Base-by-base conservation (phyloP, 2,888 invertebrate genomes). In the Xiphydria camelus region DNA sequence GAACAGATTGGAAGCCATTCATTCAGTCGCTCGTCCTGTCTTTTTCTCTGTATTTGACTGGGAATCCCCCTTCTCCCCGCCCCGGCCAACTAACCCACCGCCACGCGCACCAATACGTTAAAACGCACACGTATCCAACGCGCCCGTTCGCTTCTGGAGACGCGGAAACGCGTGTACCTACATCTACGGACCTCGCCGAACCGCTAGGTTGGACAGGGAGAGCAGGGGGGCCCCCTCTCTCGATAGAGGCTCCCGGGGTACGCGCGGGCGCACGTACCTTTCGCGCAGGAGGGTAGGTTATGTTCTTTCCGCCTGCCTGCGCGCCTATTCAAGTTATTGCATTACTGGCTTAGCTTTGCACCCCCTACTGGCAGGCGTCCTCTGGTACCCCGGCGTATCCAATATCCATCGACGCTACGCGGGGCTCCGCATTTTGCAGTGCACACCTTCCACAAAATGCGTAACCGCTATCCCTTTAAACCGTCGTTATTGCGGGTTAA, bases 311-410 rank as follows among this genome's bases (percentile, higher is more conserved):
- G 68, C 61, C 62, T 68, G 66, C 68, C 59, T 68, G 62, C 62
- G 51, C 63, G 54, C 68, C 67, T 64, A 70, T 70, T 66, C 65
- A 61, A 66, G 69, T 71, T 72, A 71, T 72, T 70, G 72, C 72
- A 70, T 73, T 70, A 72, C 68, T 59, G 70, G 72, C 72, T 72
- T 70, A 71, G 66, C 66, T 61, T 64, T 65, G 54, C 61, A 55
- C 57, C 58, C 58, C 60, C 51, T 19, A 22, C n/a, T 23, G 34
- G 34, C 23, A 44, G 44, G 46, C 42, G n/a, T n/a, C n/a, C n/a
- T n/a, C n/a, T n/a, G n/a, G n/a, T n/a, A n/a, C 44, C 49, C 40
- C 45, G 52, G 46, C 53, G 52, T 65, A 65, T 64, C 64, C 62
- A 61, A 66, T 67, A 65, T 61, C 59, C 55, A 65, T 64, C 51